A percentile compares a stretch with the other conserved stretches of the same genome.
phyloP scores from a whole-genome alignment of 2,888 invertebrate genomes.

The Scaptomyza polygonia region DNA sequence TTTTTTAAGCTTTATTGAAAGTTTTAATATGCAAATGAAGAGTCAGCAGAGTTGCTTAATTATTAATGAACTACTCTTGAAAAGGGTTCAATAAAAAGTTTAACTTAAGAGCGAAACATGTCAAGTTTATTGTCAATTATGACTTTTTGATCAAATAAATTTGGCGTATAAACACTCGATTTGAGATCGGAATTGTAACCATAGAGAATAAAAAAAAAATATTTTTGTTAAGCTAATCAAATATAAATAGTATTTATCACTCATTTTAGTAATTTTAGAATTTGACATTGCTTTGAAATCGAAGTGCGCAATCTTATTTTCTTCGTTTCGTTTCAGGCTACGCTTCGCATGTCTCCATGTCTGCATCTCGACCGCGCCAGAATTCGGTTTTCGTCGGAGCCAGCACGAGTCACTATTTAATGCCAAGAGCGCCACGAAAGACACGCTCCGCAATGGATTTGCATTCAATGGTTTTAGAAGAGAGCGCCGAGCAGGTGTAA shows the following conservation, averaged over 20 bases:
- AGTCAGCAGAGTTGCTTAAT: not conserved
- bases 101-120: no score
- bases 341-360: constrained; percentile 72
- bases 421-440: constrained; percentile 89
- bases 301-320: not conserved
- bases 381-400: constrained; percentile 94
- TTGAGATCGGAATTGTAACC: no score
- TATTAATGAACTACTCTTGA: not conserved
- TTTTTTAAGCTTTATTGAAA: not conserved
- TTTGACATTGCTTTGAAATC: no score
- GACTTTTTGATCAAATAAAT: no score
- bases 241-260: no score
- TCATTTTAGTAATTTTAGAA: no score
- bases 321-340: constrained; percentile 83
- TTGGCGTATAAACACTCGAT: no score
- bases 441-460: constrained; percentile 94
- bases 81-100: no score
- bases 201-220: no score
- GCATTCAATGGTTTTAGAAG: constrained; percentile 88
- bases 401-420: constrained; percentile 87
- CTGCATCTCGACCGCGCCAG: constrained; percentile 87
- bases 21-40: not conserved
- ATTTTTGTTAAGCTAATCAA: no score
- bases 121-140: no score
- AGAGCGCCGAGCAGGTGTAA: constrained; percentile 81